These are phyloP conservation scores for Crotalus viridis DNA, from an alignment of 2,113 vertebrate species.

Conservation along the genomic window DNA sequence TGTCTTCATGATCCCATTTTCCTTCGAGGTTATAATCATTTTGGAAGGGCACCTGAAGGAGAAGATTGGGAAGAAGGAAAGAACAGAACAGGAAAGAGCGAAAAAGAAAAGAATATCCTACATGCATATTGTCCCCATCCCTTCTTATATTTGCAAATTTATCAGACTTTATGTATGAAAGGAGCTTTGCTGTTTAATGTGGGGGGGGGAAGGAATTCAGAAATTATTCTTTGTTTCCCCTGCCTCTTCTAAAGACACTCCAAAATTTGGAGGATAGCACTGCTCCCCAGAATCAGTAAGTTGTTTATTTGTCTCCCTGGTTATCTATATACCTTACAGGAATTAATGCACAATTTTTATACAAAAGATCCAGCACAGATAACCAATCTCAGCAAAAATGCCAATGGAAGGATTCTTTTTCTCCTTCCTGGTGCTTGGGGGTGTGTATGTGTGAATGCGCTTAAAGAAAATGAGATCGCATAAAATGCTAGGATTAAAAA, in stretches of 20 bases:
- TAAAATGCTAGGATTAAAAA: constrained; percentile 47
- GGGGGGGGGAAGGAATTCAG: neutral
- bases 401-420: neutral
- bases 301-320: neutral
- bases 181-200: neutral
- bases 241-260: neutral
- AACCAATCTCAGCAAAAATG: neutral
- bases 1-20: neutral
- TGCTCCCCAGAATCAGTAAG: neutral
- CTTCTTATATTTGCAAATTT: neutral
- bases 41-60: neutral
- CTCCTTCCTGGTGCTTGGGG: neutral
- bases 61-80: neutral
- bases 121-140: neutral
- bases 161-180: neutral
- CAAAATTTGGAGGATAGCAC: neutral
- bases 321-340: neutral
- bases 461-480: constrained; percentile 19
- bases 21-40: neutral
- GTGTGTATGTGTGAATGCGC: neutral
- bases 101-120: neutral
- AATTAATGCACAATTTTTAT: too few relatives aligned
- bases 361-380: neutral
- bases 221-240: neutral
- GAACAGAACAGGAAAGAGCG: neutral